Percentiles rank a stretch among this genome's conserved stretches.
These are phyloP conservation scores for Mesorhabditis spiculigera DNA, from an alignment of 2,888 invertebrate genomes.

Conservation along the genomic window DNA sequence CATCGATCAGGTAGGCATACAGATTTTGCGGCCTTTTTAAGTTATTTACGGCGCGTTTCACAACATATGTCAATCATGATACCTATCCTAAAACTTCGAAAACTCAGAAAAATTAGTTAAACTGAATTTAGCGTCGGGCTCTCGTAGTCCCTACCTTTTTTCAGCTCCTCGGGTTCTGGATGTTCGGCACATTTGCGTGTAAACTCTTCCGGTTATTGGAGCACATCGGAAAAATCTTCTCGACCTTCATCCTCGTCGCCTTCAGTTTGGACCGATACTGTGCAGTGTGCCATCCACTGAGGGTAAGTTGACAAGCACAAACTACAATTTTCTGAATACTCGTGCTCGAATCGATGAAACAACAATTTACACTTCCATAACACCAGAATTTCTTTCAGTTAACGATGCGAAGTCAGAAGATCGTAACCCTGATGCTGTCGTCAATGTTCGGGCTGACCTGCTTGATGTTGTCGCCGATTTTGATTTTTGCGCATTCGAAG, in stretches of 20 bases:
- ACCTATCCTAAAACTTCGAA: too few relatives aligned
- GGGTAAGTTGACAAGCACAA: too few relatives aligned
- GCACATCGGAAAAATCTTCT: constrained; percentile 50
- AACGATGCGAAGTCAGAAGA: constrained; percentile 22
- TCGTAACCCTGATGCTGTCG: constrained; percentile 28
- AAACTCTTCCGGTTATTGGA: constrained; percentile 57
- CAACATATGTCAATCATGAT: too few relatives aligned
- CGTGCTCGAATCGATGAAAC: too few relatives aligned
- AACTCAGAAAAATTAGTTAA: background rate
- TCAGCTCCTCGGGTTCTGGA: constrained; percentile 57
- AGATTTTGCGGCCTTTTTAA: too few relatives aligned
- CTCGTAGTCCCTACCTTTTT: too few relatives aligned
- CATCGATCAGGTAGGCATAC: constrained; percentile 54
- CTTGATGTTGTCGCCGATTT: constrained; percentile 35
- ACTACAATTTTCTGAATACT: constrained; percentile 33
- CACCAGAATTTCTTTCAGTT: constrained; percentile 17
- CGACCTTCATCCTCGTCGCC: constrained; percentile 43
- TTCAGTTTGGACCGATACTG: constrained; percentile 40
- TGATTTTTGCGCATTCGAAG: constrained; percentile 41
- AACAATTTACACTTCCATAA: too few relatives aligned
- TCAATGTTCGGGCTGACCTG: constrained; percentile 34
- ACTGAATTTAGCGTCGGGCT: too few relatives aligned
- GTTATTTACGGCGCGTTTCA: too few relatives aligned
- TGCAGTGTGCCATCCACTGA: constrained; percentile 41
- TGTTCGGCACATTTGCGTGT: constrained; percentile 56